Base-by-base conservation (phyloP, 2,888 invertebrate species). In the Drosophila diplacantha region DNA sequence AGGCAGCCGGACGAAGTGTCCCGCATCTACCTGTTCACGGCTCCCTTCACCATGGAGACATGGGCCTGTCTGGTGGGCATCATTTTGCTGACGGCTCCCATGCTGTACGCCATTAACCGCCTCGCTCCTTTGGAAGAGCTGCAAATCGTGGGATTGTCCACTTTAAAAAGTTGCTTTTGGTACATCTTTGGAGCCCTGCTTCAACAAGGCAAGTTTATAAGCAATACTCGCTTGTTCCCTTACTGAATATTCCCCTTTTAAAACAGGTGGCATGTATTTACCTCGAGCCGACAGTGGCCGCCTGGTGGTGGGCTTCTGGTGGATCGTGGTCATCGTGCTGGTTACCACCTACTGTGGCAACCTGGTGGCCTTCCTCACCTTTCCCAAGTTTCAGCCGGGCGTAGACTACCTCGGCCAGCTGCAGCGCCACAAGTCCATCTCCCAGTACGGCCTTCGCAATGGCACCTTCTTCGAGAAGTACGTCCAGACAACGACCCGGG, bases 271-370 rank as follows among this genome's bases (percentile, higher is more conserved):
- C 5, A 94, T 95, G 91, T 93, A 95, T 83, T 89, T 96, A 32
- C 97, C 97, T 0, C 90, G 92, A 54, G 94, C 95, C 0, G 95
- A 96, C 85, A 96, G 96, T 75, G 96, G 95, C 3, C 92, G 97
- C 7, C 87, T 96, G 8, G 91, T 97, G 4, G 92, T 97, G 0
- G 96, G 95, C 0, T 93, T 95, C 2, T 97, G 97, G 97, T 97
- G 97, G 97, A 87, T 97, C 47, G 95, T 95, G 1, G 96, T 96
- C 0, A 90, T 96, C 67, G 94, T 97, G 0, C 91, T 96, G 20
- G 94, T 96, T 0, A 96, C 96, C 18, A 96, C 96, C 0, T 97
- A 97, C 86, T 96, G 96, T 55, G 97, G 97, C 3, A 96, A 96
- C 88, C 90, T 97, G 73, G 96, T 97, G 0, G 96, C 97, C 0